Conservation (phyloP, 2,797 vertebrate species). For the Mycteria americana region DNA sequence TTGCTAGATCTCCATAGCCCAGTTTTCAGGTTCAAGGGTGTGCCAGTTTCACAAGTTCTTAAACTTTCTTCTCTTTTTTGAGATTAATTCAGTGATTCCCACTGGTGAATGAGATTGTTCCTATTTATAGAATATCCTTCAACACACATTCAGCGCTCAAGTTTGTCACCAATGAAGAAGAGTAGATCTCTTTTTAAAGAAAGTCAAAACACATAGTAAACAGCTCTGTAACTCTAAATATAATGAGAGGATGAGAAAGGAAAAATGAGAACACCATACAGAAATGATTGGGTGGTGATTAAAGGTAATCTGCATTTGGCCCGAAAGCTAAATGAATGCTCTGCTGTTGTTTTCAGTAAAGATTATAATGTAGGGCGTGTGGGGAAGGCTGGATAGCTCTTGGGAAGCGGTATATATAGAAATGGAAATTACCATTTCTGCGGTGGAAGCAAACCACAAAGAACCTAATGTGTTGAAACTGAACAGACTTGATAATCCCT, state of each 20-base stretch:
- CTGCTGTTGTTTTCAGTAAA: constrained; percentile 5
- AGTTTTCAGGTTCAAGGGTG: not conserved
- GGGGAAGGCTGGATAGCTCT: not conserved
- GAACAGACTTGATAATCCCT: not conserved
- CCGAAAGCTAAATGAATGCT: not conserved
- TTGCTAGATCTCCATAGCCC: not conserved
- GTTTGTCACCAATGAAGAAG: not conserved
- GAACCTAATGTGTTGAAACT: not conserved
- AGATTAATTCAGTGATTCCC: constrained; percentile 8
- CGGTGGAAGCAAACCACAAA: not conserved
- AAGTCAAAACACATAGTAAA: not conserved
- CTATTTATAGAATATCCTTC: constrained; percentile 15
- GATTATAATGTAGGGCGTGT: not conserved
- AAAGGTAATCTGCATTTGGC: not conserved
- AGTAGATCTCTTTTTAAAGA: not conserved
- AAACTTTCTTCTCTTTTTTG: not conserved
- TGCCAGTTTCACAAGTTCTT: not conserved
- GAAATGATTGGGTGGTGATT: not conserved
- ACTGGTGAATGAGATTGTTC: not conserved
- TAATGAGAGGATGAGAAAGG: not conserved
- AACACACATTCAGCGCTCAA: not conserved
- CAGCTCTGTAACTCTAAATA: not conserved
- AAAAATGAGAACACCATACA: not conserved
- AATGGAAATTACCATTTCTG: constrained; percentile 9
- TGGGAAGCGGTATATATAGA: not conserved